Base-by-base conservation (phyloP, 2,797 vertebrate species). In the Limosa lapponica region DNA sequence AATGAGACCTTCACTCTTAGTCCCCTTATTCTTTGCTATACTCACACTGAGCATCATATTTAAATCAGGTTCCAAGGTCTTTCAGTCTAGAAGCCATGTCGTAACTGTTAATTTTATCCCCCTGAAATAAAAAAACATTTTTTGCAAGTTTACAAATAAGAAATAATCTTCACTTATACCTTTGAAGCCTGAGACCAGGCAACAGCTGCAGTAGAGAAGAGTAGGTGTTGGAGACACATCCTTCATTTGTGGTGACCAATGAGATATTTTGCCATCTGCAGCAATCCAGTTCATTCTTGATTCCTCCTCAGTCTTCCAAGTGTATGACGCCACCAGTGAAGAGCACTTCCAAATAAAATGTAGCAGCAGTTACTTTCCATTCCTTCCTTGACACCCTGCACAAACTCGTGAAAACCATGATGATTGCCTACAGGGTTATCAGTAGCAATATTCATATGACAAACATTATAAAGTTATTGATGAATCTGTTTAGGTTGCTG, bases 391-490 rank as follows among this genome's bases (percentile, higher is more conserved):
- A 34, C 12, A 36, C 6, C 13, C 49, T 69, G 65, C 24, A 57
- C 49, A 72, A 85, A 78, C 18, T 84, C 66, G 8, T 32, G 43
- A 66, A 74, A 90, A 34, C 58, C 41, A 13, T 10, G 39, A 57
- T 34, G 55, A 37, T 18, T 7, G 0, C 39, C 89, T 78, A 23
- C 19, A 11, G n/a, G 1, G 0, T 57, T 74, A 25, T 13, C 19
- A 69, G 62, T 13, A 81, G 65, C 39, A 49, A 18, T 46, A 43
- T 65, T 83, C 6, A 0, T 87, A 78, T n/a, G 10, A 11, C 3
- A 37, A 70, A 41, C 1, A 5, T 48, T 32, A 19, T 11, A 15
- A 84, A 55, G 41, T 37, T 61, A 18, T 10, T 0, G 2, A 62
- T 24, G 30, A 88, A 54, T 39, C 49, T 69, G 5, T 8, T 69